These are phyloP conservation scores for Phylloscopus whistleri DNA, from an alignment of 2,113 vertebrate genomes.

Conservation along the genomic window DNA sequence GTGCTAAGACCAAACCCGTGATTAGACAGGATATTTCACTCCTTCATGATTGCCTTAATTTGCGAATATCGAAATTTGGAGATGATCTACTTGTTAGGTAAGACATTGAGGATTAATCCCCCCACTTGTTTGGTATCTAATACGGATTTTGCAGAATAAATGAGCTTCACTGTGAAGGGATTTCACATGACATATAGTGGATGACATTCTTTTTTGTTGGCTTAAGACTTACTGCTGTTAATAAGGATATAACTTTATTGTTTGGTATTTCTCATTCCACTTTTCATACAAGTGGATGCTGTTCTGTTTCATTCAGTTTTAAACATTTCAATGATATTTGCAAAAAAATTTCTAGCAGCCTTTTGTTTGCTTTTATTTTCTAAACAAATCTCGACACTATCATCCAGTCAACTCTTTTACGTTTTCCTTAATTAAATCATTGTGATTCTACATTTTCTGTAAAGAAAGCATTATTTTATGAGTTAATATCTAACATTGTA, in stretches of 20 bases:
- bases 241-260: slow-evolving; percentile 40
- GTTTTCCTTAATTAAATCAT: slow-evolving; percentile 72
- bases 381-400: slow-evolving; percentile 58
- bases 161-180: slow-evolving; percentile 10
- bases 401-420: slow-evolving; percentile 66
- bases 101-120: slow-evolving; percentile 57
- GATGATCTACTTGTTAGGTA: slow-evolving; percentile 84
- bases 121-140: background rate
- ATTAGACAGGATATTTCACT: slow-evolving; percentile 77
- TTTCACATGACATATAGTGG: slow-evolving; percentile 40
- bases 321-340: slow-evolving; percentile 31
- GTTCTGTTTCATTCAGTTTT: slow-evolving; percentile 57
- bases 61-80: slow-evolving; percentile 80
- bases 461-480: slow-evolving; percentile 81
- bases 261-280: slow-evolving; percentile 63
- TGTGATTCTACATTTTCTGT: slow-evolving; percentile 73
- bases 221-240: slow-evolving; percentile 55
- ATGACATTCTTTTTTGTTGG: slow-evolving; percentile 67
- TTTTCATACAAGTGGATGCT: slow-evolving; percentile 60
- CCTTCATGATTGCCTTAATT: slow-evolving; percentile 75
- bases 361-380: slow-evolving; percentile 72
- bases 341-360: slow-evolving; percentile 43
- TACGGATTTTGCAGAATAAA: slow-evolving; percentile 12
- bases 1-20: slow-evolving; percentile 80
- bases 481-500: slow-evolving; percentile 85